phyloP scores from a whole-genome alignment of 1,140 invertebrate species.

The Bombus confusus region DNA sequence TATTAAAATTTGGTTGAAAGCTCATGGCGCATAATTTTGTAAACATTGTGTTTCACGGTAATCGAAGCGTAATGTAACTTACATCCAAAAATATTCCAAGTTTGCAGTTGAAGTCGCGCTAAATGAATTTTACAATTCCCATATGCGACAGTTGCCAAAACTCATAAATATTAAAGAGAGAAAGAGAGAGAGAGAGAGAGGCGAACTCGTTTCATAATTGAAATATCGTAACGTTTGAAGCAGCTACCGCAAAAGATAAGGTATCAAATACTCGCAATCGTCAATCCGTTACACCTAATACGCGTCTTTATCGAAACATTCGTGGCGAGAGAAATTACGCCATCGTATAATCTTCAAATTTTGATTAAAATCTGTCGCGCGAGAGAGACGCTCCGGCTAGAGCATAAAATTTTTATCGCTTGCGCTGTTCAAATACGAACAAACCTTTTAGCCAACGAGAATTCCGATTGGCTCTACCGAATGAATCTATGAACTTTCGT shows the following conservation, averaged over 20 bases:
- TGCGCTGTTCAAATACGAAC: not conserved
- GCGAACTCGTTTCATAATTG: too few species aligned
- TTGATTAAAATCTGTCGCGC: not conserved
- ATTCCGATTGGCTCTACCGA: not conserved
- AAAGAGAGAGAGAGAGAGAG: too few species aligned
- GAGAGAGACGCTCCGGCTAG: not conserved
- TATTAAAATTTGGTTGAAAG: conserved; percentile 33
- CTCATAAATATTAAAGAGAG: too few species aligned
- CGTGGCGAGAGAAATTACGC: not conserved
- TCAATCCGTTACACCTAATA: not conserved
- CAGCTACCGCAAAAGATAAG: too few species aligned
- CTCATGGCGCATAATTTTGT: not conserved
- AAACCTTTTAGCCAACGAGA: not conserved
- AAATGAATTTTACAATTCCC: not conserved
- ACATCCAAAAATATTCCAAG: not conserved
- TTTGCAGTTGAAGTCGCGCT: not conserved
- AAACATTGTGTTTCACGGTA: not conserved
- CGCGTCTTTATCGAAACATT: not conserved
- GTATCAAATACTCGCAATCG: too few species aligned
- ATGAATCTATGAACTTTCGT: not conserved
- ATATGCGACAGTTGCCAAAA: not conserved
- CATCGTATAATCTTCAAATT: not conserved
- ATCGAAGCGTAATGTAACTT: not conserved
- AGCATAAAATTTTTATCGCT: not conserved
- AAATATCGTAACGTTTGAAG: too few species aligned